Conservation (phyloP, 2,888 invertebrate species). For the Luperina nickerlii region DNA sequence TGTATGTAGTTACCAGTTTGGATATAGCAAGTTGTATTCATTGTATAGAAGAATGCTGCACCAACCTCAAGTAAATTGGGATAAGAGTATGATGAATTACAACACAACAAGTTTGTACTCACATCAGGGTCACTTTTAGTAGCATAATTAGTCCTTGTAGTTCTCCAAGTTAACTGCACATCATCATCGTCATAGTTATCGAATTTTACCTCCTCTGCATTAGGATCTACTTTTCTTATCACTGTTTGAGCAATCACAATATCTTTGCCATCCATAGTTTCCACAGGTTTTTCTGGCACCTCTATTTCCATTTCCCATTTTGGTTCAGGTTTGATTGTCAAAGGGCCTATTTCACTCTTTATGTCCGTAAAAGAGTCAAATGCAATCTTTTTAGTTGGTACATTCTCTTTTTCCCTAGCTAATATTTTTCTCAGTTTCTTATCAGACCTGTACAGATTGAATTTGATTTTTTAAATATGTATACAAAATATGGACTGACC, state of each 20-base stretch:
- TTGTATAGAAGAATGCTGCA: background rate
- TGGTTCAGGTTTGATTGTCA: conserved; percentile 83
- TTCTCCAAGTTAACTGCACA: conserved; percentile 80
- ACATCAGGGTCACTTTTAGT: conserved; percentile 76
- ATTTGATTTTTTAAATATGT: background rate
- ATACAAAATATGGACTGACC: background rate
- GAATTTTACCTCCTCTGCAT: conserved; percentile 68
- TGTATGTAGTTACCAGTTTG: background rate
- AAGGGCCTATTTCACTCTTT: conserved; percentile 87
- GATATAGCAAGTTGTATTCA: background rate
- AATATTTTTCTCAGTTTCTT: conserved; percentile 81
- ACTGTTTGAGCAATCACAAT: conserved; percentile 87
- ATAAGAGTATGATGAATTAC: conserved; percentile 4
- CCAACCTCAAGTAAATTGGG: background rate
- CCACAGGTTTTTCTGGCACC: conserved; percentile 73
- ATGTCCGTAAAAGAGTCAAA: conserved; percentile 88
- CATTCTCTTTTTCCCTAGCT: conserved; percentile 72
- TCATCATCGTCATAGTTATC: conserved; percentile 64
- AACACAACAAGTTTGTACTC: conserved; percentile 63
- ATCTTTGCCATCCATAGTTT: conserved; percentile 81
- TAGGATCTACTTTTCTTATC: conserved; percentile 85
- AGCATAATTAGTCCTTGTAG: conserved; percentile 64
- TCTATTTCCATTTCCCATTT: conserved; percentile 88
- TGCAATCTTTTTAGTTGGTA: conserved; percentile 85
- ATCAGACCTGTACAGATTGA: conserved; percentile 79